These are phyloP conservation scores for Benthosema pterotum DNA, from an alignment of 2,797 vertebrate genomes.

Conservation along the genomic window DNA sequence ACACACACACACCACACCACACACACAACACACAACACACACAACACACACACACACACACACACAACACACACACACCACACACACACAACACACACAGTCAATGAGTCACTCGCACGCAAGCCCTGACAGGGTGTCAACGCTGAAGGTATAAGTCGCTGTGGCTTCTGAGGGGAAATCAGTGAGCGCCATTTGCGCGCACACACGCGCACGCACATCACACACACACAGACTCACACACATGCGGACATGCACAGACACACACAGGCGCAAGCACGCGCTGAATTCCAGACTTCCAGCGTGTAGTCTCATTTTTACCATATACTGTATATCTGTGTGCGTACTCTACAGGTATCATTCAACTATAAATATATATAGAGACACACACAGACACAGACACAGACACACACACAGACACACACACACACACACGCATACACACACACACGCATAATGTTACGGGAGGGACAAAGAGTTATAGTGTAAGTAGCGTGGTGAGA, in stretches of 20 bases:
- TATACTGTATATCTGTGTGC: background rate
- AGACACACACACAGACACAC: slow-evolving; percentile 1
- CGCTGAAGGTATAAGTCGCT: slow-evolving; percentile 1
- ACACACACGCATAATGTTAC: slow-evolving; percentile 13
- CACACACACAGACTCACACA: background rate
- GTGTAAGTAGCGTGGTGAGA: slow-evolving; percentile 52
- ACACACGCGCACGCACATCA: background rate
- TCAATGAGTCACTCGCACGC: slow-evolving; percentile 5
- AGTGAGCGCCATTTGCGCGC: too few species aligned
- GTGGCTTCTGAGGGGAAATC: too few species aligned
- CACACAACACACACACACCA: slow-evolving; percentile 12
- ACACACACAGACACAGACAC: background rate
- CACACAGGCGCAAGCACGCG: background rate
- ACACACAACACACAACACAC: slow-evolving; percentile 1
- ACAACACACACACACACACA: slow-evolving; percentile 17
- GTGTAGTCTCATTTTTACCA: slow-evolving; percentile 39
- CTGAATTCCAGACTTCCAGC: slow-evolving; percentile 53
- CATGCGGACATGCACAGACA: slow-evolving; percentile 5
- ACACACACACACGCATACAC: background rate
- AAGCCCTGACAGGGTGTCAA: slow-evolving; percentile 7
- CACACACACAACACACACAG: background rate
- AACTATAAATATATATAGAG: too few species aligned
- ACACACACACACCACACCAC: slow-evolving; percentile 15
- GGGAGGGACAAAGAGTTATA: slow-evolving; percentile 54
- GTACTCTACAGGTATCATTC: too few species aligned